These are phyloP conservation scores for Orcinus orca DNA, from an alignment of 2,113 vertebrate genomes.

Conservation along the genomic window DNA sequence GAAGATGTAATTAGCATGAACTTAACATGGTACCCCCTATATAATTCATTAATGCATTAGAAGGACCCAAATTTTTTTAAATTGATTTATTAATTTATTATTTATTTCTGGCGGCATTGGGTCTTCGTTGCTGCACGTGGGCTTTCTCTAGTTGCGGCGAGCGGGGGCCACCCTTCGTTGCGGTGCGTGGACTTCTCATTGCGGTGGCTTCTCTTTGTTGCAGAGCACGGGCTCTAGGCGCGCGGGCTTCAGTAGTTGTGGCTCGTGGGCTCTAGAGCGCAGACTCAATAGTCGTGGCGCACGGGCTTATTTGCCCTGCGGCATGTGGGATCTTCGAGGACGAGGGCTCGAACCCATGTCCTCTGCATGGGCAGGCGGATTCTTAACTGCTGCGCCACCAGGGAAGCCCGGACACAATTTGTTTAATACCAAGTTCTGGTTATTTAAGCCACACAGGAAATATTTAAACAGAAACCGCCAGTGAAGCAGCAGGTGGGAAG, in stretches of 20 bases:
- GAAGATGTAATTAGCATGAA: background rate
- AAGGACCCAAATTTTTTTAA: background rate
- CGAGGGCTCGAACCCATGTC: fast-evolving
- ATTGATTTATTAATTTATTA: background rate
- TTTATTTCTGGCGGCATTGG: background rate
- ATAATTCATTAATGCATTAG: background rate
- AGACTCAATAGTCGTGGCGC: background rate
- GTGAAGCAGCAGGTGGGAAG: background rate
- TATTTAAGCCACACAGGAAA: background rate
- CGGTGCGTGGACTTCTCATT: fast-evolving
- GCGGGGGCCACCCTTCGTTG: fast-evolving
- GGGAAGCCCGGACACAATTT: background rate
- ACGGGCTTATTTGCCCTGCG: background rate
- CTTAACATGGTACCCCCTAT: background rate
- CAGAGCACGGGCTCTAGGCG: background rate
- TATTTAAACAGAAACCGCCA: background rate
- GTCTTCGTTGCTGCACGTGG: background rate
- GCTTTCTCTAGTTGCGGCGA: background rate
- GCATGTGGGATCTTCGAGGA: background rate
- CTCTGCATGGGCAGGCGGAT: background rate
- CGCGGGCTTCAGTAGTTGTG: background rate
- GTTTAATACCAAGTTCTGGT: background rate
- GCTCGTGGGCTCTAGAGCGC: background rate
- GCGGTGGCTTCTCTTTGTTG: background rate
- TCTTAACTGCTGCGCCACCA: background rate